These are phyloP conservation scores for Agriopis marginaria DNA, from an alignment of 2,888 invertebrate genomes.

Conservation along the genomic window DNA sequence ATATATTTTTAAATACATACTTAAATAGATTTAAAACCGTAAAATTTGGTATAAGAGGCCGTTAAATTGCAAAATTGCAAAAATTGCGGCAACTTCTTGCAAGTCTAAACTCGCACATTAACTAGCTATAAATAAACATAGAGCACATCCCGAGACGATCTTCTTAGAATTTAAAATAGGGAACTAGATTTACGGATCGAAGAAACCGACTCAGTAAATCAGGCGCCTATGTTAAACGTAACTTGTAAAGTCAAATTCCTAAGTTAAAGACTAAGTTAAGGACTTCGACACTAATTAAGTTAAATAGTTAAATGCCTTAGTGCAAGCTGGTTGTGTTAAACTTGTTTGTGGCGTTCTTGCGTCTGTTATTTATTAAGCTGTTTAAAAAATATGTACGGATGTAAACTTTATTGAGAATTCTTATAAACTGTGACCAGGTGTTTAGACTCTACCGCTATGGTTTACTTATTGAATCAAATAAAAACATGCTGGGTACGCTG, in stretches of 20 bases:
- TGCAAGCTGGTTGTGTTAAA: constrained; percentile 16
- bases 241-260: constrained; percentile 46
- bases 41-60: no score
- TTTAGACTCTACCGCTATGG: not conserved
- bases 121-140: constrained; percentile 25
- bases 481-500: no score
- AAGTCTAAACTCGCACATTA: not conserved
- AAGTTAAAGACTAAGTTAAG: constrained; percentile 16
- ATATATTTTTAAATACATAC: no score
- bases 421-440: not conserved
- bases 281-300: constrained; percentile 34
- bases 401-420: not conserved
- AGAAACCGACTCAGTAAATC: constrained; percentile 40
- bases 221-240: constrained; percentile 31
- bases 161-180: constrained; percentile 37
- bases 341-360: constrained; percentile 16
- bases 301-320: constrained; percentile 30
- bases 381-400: not conserved
- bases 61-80: not conserved
- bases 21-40: no score
- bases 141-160: constrained; percentile 20
- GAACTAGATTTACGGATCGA: constrained; percentile 41
- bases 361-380: constrained; percentile 6
- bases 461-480: not conserved
- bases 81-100: not conserved